These are phyloP conservation scores for Tachystola acroxantha DNA, from an alignment of 2,888 invertebrate genomes.

Conservation along the genomic window DNA sequence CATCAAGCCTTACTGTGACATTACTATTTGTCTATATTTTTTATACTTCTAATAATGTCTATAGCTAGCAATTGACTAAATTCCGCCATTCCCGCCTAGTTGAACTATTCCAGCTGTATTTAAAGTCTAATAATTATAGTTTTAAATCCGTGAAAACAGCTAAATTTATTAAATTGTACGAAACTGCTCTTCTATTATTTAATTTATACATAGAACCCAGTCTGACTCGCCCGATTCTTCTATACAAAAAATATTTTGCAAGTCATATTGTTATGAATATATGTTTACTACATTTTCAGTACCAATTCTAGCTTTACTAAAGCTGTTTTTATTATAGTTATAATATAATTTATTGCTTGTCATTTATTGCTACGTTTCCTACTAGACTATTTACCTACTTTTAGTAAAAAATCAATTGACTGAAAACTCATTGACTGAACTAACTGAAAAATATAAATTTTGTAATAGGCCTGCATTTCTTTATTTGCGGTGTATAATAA, in stretches of 20 bases:
- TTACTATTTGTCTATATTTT: constrained; percentile 50
- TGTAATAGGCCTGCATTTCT: constrained; percentile 14
- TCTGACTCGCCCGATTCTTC: constrained; percentile 45
- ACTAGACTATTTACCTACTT: constrained; percentile 44
- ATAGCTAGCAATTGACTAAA: constrained; percentile 78
- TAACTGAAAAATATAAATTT: constrained; percentile 11
- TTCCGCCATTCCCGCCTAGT: constrained; percentile 60
- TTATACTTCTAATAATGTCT: constrained; percentile 58
- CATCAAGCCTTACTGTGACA: constrained; percentile 61
- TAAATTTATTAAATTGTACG: constrained; percentile 56
- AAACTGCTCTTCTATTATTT: constrained; percentile 44
- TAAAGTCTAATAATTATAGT: constrained; percentile 51
- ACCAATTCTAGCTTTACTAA: constrained; percentile 74
- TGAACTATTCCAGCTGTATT: constrained; percentile 62
- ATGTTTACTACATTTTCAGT: constrained; percentile 64
- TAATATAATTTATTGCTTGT: constrained; percentile 66
- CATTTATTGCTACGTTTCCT: constrained; percentile 69
- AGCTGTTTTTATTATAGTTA: constrained; percentile 52
- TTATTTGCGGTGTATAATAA: no score
- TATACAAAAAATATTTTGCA: constrained; percentile 73
- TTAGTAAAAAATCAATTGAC: constrained; percentile 29
- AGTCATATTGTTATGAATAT: constrained; percentile 49
- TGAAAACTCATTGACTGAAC: constrained; percentile 4
- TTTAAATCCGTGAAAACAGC: constrained; percentile 56
- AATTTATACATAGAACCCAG: constrained; percentile 49